Evolutionary conservation across 1,140 invertebrate species (phyloP).

Genomic region (Bicyclus anynana): DNA sequence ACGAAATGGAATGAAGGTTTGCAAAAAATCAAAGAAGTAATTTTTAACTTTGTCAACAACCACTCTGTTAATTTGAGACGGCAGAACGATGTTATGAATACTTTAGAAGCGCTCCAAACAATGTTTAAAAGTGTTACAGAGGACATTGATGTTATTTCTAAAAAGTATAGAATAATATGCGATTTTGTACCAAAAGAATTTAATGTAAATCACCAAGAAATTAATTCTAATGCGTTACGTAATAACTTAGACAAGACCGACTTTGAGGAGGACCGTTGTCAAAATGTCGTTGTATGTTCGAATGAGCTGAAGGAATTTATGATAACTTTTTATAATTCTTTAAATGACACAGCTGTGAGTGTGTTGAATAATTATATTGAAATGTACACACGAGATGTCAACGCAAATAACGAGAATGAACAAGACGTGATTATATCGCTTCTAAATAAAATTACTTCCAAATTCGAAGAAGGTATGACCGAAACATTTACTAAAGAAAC

Average conservation of each 20-base stretch:
- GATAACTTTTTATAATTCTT: constrained; percentile 33
- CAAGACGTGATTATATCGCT: constrained; percentile 29
- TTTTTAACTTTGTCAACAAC: constrained; percentile 4
- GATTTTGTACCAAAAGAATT: constrained; percentile 19
- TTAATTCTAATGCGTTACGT: constrained; percentile 10
- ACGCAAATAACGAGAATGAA: constrained; percentile 25
- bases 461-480: constrained; percentile 24
- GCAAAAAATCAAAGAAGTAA: constrained; percentile 17
- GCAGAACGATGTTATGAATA: constrained; percentile 11
- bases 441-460: constrained; percentile 24
- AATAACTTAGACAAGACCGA: constrained; percentile 8
- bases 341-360: constrained; percentile 44
- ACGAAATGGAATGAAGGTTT: constrained; percentile 22
- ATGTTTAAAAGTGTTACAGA: constrained; percentile 34
- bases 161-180: constrained; percentile 41
- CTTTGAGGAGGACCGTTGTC: constrained; percentile 24
- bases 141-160: constrained; percentile 25
- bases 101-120: constrained; percentile 34
- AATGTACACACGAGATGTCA: constrained; percentile 49
- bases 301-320: constrained; percentile 46
- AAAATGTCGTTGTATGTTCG: constrained; percentile 40
- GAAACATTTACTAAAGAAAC: constrained; percentile 37
- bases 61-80: background rate
- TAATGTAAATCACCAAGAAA: background rate
- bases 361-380: constrained; percentile 44